Conservation (phyloP, 2,888 invertebrate species). For the Taphrorychus bicolor region DNA sequence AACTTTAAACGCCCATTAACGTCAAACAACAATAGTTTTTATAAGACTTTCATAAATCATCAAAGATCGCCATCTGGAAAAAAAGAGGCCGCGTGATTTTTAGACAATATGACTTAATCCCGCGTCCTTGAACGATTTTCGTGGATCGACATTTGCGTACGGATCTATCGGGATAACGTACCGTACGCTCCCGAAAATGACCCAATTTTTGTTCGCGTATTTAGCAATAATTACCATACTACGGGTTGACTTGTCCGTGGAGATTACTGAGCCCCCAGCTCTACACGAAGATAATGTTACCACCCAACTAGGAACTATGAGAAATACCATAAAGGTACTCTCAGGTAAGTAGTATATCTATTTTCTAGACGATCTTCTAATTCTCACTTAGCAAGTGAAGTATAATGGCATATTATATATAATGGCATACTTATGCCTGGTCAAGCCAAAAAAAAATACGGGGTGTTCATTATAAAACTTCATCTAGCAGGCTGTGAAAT, state of each 20-base stretch:
- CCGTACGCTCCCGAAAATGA: background rate
- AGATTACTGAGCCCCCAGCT: background rate
- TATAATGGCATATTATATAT: too few species aligned
- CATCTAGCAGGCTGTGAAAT: too few species aligned
- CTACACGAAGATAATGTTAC: slow-evolving; percentile 15
- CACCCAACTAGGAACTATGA: slow-evolving; percentile 39
- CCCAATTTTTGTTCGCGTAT: background rate
- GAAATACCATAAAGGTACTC: slow-evolving; percentile 42
- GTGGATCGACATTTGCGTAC: background rate
- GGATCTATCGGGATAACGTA: background rate
- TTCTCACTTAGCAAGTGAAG: too few species aligned
- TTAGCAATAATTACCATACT: background rate
- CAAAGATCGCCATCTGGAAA: slow-evolving; percentile 30
- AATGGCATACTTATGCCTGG: too few species aligned
- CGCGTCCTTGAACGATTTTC: slow-evolving; percentile 17
- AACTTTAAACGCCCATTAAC: slow-evolving; percentile 28
- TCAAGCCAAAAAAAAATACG: too few species aligned
- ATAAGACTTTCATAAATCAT: slow-evolving; percentile 23
- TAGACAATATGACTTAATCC: slow-evolving; percentile 15
- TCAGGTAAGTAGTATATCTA: slow-evolving; percentile 43
- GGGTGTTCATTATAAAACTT: too few species aligned
- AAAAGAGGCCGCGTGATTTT: slow-evolving; percentile 6
- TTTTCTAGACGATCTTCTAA: too few species aligned
- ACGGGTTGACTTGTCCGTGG: background rate
- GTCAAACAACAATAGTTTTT: slow-evolving; percentile 10